Evolutionary conservation across 2,888 invertebrate genomes (phyloP), one percentile per base, ranked within the genome.

Genomic region (Drosophila cognata): DNA sequence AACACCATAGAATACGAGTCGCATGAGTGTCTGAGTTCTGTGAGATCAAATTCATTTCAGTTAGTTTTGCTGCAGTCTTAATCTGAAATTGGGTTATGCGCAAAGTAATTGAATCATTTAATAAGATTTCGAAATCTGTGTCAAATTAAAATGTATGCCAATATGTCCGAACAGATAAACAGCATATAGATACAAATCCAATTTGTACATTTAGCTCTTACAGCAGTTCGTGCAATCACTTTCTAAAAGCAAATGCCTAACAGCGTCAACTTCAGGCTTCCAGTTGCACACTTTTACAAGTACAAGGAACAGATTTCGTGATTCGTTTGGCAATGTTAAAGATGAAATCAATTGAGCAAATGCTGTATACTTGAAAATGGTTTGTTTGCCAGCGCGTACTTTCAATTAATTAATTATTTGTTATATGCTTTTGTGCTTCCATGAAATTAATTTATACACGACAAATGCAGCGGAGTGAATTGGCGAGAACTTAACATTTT

Each of bases 401-500:
- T 68, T 69, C 66, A 62, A 63, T 82, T 82, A 79, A 79, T 74
- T 75, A 71, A 70, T 67, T 61, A 60, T 71, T 51, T 57, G 69
- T 59, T 33, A 6, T 43, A 18, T 66, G 55, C 25, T 46, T 51
- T 36, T 46, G 50, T 41, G 55, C 62, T 65, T 67, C 36, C 36
- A 51, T 62, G 28, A 58, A 71, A 60, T 73, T 64, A 58, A 73
- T 71, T 81, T 72, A 41, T 71, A 51, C 62, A 46, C 63, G 57
- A 33, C 28, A 25, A 48, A 51, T 52, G 51, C 63, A 48, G 4
- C 21, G 48, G 48, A 67, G 21, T 36, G 50, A 41, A 25, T 4
- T 46, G 43, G n/a, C 25, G 21, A 35, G 50, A 67, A 51, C 61
- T 70, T 63, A 46, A 57, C 29, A 61, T 74, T 71, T 55, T 56